Evolutionary conservation across 2,888 invertebrate genomes (phyloP).

Genomic region (Spilarctia lutea): DNA sequence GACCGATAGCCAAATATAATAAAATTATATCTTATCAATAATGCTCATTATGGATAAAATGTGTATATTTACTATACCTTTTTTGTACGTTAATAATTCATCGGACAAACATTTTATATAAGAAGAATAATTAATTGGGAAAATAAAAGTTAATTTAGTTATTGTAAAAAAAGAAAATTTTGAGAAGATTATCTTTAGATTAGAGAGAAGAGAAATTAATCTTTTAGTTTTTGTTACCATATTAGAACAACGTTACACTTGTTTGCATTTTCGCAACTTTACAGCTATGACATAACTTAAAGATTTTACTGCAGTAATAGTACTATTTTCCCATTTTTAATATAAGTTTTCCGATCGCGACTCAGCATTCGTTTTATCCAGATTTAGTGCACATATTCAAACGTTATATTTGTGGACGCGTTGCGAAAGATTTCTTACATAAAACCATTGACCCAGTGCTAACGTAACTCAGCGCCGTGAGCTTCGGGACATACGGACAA

Average conservation of each 20-base stretch:
- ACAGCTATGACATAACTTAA: neutral
- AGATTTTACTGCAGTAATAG: neutral
- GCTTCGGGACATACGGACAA: constrained; percentile 80
- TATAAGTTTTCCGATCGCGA: constrained; percentile 12
- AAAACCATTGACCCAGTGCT: constrained; percentile 80
- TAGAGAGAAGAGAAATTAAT: no score
- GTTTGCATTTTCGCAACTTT: neutral
- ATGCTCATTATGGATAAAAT: constrained; percentile 1
- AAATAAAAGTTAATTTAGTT: constrained; percentile 2
- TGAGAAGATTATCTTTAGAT: no score
- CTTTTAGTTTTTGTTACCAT: neutral
- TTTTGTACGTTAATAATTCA: neutral
- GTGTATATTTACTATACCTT: neutral
- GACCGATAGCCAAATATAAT: constrained; percentile 11
- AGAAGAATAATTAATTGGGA: neutral
- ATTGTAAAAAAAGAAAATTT: constrained; percentile 6
- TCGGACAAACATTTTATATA: neutral
- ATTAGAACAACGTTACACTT: neutral
- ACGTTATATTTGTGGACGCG: constrained; percentile 44
- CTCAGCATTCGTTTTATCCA: constrained; percentile 32
- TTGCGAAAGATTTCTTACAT: constrained; percentile 73
- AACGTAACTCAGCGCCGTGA: constrained; percentile 77
- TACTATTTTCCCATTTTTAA: neutral
- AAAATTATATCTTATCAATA: constrained; percentile 21
- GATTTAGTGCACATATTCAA: constrained; percentile 36